Evolutionary conservation across 2,113 vertebrate genomes (phyloP).

Genomic region (Rhizomys pruinosus): DNA sequence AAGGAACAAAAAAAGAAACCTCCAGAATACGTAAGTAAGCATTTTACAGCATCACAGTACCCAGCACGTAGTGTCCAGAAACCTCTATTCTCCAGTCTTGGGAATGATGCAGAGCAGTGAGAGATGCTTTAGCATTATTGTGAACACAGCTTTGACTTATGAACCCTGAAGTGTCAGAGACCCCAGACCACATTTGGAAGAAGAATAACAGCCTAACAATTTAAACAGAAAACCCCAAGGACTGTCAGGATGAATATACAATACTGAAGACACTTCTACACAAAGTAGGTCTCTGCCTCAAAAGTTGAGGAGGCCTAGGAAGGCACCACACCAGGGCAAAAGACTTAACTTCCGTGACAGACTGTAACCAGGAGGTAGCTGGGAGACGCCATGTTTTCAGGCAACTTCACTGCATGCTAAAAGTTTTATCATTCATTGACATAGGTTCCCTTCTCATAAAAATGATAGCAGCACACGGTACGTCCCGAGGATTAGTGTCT

Average conservation of each 20-base stretch:
- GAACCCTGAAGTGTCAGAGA: not conserved
- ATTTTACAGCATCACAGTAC: not conserved
- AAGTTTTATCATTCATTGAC: conserved; percentile 5
- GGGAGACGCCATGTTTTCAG: not conserved
- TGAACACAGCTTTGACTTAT: conserved; percentile 17
- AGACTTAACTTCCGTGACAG: not conserved
- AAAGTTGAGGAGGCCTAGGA: not conserved
- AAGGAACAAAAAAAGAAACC: not conserved
- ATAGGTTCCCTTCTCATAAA: conserved; percentile 33
- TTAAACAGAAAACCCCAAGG: not conserved
- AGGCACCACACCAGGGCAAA: not conserved
- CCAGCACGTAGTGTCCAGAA: not conserved
- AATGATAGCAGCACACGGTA: conserved; percentile 43
- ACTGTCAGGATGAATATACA: conserved; percentile 24
- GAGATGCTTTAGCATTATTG: not conserved
- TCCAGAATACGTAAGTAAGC: not conserved
- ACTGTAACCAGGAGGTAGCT: conserved; percentile 7
- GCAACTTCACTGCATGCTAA: conserved; percentile 16
- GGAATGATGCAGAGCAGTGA: not conserved
- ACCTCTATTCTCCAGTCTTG: not conserved
- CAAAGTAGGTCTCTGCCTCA: not conserved
- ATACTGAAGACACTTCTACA: not conserved
- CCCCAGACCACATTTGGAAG: not conserved
- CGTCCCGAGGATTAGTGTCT: conserved; percentile 50
- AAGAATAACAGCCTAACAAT: not conserved